Evolutionary conservation across 1,140 invertebrate species (phyloP).

Genomic region (Temnothorax curvispinosus): DNA sequence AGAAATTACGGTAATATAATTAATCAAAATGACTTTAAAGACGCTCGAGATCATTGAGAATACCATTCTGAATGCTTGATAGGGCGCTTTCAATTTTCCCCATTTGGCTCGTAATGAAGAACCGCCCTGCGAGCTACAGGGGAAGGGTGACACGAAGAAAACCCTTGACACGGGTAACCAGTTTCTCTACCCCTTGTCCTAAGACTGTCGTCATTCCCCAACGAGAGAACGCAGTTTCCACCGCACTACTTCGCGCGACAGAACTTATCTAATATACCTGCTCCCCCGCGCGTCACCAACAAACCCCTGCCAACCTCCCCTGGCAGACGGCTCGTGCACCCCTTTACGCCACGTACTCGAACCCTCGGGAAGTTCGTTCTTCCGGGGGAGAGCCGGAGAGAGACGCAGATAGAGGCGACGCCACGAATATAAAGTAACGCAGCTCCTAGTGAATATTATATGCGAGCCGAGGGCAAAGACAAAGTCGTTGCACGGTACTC

Average conservation of each 20-base stretch:
- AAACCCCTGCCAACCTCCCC: slow-evolving; percentile 55
- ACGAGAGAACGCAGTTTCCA: slow-evolving; percentile 70
- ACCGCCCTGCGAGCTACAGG: slow-evolving; percentile 64
- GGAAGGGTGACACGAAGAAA: slow-evolving; percentile 75
- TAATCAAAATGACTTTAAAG: slow-evolving; percentile 39
- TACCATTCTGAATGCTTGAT: slow-evolving; percentile 1
- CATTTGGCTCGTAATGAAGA: slow-evolving; percentile 81
- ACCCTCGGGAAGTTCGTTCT: slow-evolving; percentile 67
- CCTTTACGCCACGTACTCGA: slow-evolving; percentile 69
- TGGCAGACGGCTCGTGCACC: slow-evolving; percentile 57
- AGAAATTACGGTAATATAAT: background rate
- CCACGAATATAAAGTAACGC: slow-evolving; percentile 70
- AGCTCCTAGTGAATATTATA: slow-evolving; percentile 68
- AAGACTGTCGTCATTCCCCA: slow-evolving; percentile 61
- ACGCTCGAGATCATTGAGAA: slow-evolving; percentile 25
- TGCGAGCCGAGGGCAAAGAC: slow-evolving; percentile 60
- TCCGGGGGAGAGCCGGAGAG: slow-evolving; percentile 51
- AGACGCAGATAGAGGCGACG: slow-evolving; percentile 58
- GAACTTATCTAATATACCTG: slow-evolving; percentile 81
- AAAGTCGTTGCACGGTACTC: slow-evolving; percentile 57
- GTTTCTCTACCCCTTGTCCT: slow-evolving; percentile 64
- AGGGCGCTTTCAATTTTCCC: slow-evolving; percentile 82
- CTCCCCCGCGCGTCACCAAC: slow-evolving; percentile 63
- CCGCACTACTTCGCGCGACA: slow-evolving; percentile 73
- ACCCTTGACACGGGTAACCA: slow-evolving; percentile 70